A percentile compares a stretch with the other conserved stretches of the same genome.
phyloP scores from a whole-genome alignment of 2,797 vertebrate species.

The Tarsius wallacei region DNA sequence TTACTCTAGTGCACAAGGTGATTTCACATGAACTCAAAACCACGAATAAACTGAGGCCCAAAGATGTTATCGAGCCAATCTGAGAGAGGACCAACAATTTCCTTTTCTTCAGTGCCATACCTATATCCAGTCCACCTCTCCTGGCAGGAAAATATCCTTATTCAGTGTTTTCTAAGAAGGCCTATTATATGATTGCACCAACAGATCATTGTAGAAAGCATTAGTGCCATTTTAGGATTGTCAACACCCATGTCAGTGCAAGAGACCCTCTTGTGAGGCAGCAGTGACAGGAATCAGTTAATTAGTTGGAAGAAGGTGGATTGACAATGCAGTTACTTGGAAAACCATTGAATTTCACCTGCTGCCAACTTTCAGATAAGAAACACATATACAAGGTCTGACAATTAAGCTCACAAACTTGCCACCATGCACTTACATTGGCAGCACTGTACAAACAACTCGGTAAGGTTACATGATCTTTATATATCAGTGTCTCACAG shows the following conservation, averaged over 20 bases:
- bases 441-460: too few relatives aligned
- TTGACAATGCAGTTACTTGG: constrained; percentile 70
- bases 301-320: constrained; percentile 67
- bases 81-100: not conserved
- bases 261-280: constrained; percentile 40
- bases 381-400: too few relatives aligned
- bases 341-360: constrained; percentile 74
- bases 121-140: not conserved
- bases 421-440: too few relatives aligned
- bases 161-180: constrained; percentile 53
- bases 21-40: not conserved
- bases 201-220: constrained; percentile 62
- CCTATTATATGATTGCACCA: constrained; percentile 37
- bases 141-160: not conserved
- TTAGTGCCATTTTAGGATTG: constrained; percentile 65
- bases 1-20: not conserved
- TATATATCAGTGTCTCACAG: too few relatives aligned
- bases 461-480: too few relatives aligned
- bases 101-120: not conserved
- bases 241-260: not conserved
- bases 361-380: not conserved
- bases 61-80: too few relatives aligned
- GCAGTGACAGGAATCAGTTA: constrained; percentile 60
- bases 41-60: not conserved
- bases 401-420: too few relatives aligned